Conservation (phyloP, 2,888 invertebrate genomes). For the Drosophila algonquin region DNA sequence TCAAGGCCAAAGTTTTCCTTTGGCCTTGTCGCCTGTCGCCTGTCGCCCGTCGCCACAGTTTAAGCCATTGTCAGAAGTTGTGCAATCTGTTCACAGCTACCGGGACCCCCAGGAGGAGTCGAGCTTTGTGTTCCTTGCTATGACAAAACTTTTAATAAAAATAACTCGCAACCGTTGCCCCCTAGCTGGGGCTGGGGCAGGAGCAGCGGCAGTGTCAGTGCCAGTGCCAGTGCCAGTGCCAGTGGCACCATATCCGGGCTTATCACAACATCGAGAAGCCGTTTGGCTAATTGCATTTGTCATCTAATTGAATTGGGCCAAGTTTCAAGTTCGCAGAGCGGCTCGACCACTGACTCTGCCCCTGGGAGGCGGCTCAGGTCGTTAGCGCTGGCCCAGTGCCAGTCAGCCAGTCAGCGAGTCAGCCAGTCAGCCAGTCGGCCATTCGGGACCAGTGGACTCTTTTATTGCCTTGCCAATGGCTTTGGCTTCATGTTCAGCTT, state of each 20-base stretch:
- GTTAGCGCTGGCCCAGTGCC: constrained; percentile 47
- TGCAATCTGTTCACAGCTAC: constrained; percentile 8
- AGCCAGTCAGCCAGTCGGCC: constrained; percentile 23
- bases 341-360: constrained; percentile 14
- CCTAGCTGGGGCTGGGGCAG: constrained; percentile 5
- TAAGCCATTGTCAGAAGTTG: constrained; percentile 4
- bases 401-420: constrained; percentile 22
- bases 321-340: constrained; percentile 35
- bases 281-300: constrained; percentile 68
- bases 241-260: constrained; percentile 23
- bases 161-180: constrained; percentile 22
- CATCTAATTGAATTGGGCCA: constrained; percentile 63
- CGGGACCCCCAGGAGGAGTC: neutral
- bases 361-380: constrained; percentile 44
- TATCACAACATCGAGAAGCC: constrained; percentile 54
- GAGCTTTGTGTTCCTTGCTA: constrained; percentile 30
- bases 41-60: constrained; percentile 1
- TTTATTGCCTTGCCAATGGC: constrained; percentile 29
- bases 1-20: neutral
- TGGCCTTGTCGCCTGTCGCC: too few species aligned
- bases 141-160: constrained; percentile 41
- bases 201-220: neutral
- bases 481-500: constrained; percentile 1
- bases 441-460: constrained; percentile 7
- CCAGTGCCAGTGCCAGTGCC: neutral